These are phyloP conservation scores for Polia nebulosa DNA, from an alignment of 2,888 invertebrate species.

Conservation along the genomic window DNA sequence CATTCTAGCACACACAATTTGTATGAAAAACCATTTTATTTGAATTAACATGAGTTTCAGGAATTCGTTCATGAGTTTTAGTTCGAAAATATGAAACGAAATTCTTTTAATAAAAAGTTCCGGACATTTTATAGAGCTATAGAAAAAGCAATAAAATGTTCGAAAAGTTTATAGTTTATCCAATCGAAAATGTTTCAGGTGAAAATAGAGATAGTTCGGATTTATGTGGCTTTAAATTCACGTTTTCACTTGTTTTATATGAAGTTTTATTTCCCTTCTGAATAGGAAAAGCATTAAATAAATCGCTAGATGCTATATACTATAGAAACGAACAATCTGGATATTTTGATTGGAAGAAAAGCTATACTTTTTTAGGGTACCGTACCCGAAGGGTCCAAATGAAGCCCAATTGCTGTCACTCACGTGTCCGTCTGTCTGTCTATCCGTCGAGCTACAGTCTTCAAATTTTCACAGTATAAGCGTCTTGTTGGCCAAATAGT, in stretches of 20 bases:
- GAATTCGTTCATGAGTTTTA: conserved; percentile 12
- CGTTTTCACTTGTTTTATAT: conserved; percentile 21
- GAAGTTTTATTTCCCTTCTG: neutral
- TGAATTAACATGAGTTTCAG: neutral
- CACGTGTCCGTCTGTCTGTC: too few relatives aligned
- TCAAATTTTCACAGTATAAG: too few relatives aligned
- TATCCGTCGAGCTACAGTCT: too few relatives aligned
- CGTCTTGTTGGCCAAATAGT: too few relatives aligned
- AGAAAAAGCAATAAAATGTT: conserved; percentile 43
- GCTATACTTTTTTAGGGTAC: too few relatives aligned
- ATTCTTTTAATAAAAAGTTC: conserved; percentile 37
- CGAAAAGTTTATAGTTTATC: conserved; percentile 40
- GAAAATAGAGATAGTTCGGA: conserved; percentile 15
- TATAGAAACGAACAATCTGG: too few relatives aligned
- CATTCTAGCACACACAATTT: conserved; percentile 45
- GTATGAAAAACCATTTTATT: conserved; percentile 48
- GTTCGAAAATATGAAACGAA: conserved; percentile 29
- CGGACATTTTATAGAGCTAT: conserved; percentile 48
- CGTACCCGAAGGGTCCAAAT: too few relatives aligned
- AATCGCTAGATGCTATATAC: too few relatives aligned
- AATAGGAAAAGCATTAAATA: neutral
- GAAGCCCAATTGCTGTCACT: too few relatives aligned
- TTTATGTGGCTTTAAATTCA: conserved; percentile 20
- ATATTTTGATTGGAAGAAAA: too few relatives aligned
- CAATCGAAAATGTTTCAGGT: conserved; percentile 37